phyloP scores from a whole-genome alignment of 2,888 invertebrate genomes.

The Amorpha juglandis region DNA sequence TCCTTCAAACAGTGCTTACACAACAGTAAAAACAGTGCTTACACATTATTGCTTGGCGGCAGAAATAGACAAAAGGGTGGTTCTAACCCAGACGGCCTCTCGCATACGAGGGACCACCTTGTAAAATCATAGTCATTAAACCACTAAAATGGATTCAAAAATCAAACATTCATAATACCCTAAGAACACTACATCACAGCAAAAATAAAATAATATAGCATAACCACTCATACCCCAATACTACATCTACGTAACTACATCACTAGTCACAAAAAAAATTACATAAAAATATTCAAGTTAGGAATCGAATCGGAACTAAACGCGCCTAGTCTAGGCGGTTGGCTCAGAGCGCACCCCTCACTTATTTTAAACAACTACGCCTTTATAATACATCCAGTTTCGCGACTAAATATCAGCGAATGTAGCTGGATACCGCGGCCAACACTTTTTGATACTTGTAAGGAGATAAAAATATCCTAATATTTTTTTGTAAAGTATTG shows the following conservation, averaged over 20 bases:
- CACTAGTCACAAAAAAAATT: neutral
- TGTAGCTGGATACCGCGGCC: slow-evolving; percentile 66
- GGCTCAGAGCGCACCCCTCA: slow-evolving; percentile 57
- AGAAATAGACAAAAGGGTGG: too few species aligned
- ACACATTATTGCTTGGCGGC: too few species aligned
- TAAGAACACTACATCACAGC: too few species aligned
- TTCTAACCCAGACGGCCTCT: too few species aligned
- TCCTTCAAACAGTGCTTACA: too few species aligned
- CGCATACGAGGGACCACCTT: too few species aligned
- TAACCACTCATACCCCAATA: neutral
- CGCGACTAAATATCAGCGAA: slow-evolving; percentile 84
- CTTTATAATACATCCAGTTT: slow-evolving; percentile 84
- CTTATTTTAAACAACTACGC: slow-evolving; percentile 84
- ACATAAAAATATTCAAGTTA: slow-evolving; percentile 25
- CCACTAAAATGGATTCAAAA: too few species aligned
- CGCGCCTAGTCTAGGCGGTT: slow-evolving; percentile 35
- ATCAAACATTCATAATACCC: too few species aligned
- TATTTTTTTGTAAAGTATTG: too few species aligned
- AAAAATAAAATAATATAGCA: too few species aligned
- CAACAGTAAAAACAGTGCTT: too few species aligned
- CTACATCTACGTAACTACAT: neutral
- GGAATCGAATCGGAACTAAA: slow-evolving; percentile 59
- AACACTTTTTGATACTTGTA: slow-evolving; percentile 56
- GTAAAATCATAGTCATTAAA: too few species aligned
- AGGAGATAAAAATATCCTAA: slow-evolving; percentile 29